Evolutionary conservation across 2,113 vertebrate species (phyloP).

Genomic region (Chaetorhynchus papuensis): DNA sequence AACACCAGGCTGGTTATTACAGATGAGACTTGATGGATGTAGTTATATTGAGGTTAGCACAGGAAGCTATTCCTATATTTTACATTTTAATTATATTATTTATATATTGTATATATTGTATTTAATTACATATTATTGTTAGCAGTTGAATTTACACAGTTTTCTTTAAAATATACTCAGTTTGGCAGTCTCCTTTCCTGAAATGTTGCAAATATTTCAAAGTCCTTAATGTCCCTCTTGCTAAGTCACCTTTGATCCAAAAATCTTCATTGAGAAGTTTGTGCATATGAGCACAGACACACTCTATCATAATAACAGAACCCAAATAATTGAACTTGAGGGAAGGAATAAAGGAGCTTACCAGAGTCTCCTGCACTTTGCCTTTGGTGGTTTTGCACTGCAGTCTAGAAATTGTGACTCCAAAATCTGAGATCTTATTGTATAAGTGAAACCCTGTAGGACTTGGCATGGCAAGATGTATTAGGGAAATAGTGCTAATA

Average conservation of each 20-base stretch:
- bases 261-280: background rate
- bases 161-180: background rate
- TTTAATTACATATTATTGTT: background rate
- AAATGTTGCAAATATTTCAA: background rate
- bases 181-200: background rate
- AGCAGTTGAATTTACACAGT: background rate
- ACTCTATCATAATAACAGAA: background rate
- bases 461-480: background rate
- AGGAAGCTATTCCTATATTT: background rate
- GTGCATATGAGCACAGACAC: background rate
- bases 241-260: background rate
- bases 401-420: background rate
- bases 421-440: background rate
- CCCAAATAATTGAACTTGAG: background rate
- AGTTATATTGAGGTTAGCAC: background rate
- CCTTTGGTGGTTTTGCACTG: background rate
- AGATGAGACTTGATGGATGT: background rate
- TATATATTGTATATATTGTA: too few species aligned
- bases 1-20: slow-evolving; percentile 5
- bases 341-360: background rate
- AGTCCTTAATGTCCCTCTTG: background rate
- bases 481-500: background rate
- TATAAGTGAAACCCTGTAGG: background rate
- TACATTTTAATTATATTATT: background rate
- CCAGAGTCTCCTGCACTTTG: background rate